Evolutionary conservation across 2,113 vertebrate species (phyloP).

Genomic region (Galemys pyrenaicus): DNA sequence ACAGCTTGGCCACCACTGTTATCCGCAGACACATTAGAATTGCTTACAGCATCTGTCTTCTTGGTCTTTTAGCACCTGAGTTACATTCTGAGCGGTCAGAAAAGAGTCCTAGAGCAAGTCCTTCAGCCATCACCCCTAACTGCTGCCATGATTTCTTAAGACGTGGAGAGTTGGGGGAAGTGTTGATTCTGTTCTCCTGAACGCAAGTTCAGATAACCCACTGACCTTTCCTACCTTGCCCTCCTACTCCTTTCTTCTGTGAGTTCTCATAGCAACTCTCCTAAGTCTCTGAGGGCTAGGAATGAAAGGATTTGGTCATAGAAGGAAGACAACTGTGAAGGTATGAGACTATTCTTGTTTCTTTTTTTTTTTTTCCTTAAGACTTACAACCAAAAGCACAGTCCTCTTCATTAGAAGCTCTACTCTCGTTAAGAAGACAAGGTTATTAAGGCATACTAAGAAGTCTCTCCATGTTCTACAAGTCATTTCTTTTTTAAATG

Average conservation of each 20-base stretch:
- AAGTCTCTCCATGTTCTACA: not conserved
- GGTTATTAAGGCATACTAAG: not conserved
- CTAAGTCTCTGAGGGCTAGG: not conserved
- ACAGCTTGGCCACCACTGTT: not conserved
- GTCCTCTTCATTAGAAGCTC: not conserved
- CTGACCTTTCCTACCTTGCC: not conserved
- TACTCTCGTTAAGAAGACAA: not conserved
- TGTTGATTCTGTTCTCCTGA: not conserved
- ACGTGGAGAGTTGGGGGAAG: not conserved
- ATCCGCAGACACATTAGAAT: not conserved
- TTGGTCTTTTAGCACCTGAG: slow-evolving; percentile 39
- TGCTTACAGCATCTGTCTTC: slow-evolving; percentile 25
- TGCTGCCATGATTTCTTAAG: slow-evolving; percentile 24
- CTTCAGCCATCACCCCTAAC: slow-evolving; percentile 8
- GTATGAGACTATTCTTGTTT: not conserved
- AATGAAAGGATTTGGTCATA: not conserved
- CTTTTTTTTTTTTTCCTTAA: not conserved
- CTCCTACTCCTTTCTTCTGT: not conserved
- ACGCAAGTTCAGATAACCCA: not conserved
- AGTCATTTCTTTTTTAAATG: not conserved
- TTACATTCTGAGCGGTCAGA: slow-evolving; percentile 29
- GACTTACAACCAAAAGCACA: not conserved
- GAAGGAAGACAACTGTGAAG: not conserved
- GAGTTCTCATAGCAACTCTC: not conserved
- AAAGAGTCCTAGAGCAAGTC: not conserved